These are phyloP conservation scores for Actinia equina DNA, from an alignment of 64 coral and sea anemone species.

Conservation along the genomic window DNA sequence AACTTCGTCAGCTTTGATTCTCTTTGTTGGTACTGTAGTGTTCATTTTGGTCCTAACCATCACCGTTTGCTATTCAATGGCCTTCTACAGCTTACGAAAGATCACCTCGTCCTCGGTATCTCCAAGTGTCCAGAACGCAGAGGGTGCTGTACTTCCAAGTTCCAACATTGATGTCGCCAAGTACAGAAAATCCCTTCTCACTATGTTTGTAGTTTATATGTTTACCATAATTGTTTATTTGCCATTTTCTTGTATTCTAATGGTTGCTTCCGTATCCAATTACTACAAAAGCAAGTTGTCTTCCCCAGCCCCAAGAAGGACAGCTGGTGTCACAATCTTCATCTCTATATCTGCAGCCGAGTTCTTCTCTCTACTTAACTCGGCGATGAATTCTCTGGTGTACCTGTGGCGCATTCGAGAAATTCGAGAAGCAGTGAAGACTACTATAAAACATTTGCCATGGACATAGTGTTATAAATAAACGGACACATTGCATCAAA, in stretches of 20 bases:
- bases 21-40: not conserved
- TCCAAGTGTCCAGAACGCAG: not conserved
- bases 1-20: no score
- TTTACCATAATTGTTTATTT: not conserved
- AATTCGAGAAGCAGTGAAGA: not conserved
- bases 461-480: no score
- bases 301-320: not conserved
- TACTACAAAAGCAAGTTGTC: no score
- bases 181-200: not conserved
- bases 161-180: not conserved
- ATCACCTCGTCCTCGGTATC: not conserved
- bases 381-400: not conserved
- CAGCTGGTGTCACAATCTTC: not conserved
- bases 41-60: not conserved
- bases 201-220: constrained; percentile 3
- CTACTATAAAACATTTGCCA: no score
- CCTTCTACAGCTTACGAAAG: no score
- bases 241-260: not conserved
- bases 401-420: not conserved
- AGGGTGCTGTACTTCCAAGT: not conserved
- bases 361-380: constrained; percentile 14
- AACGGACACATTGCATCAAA: no score
- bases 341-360: not conserved
- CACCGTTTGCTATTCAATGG: not conserved
- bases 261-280: no score